Percentiles rank a stretch among this genome's conserved stretches.
Conservation (phyloP, 2,888 invertebrate genomes). For the Tetragnatha montana region DNA sequence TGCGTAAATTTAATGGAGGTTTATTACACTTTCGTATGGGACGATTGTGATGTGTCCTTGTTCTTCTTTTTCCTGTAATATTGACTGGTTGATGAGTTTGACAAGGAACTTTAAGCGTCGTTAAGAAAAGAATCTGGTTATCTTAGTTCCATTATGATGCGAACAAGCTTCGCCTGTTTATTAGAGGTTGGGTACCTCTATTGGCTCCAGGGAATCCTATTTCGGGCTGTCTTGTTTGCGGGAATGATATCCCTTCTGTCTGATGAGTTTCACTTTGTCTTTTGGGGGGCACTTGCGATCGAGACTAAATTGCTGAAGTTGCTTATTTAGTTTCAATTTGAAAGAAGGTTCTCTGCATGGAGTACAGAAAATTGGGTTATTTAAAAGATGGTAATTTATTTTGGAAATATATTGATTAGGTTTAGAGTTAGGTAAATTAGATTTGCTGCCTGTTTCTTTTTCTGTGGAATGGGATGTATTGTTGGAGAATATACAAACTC, state of each 20-base stretch:
- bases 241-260: not conserved
- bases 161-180: not conserved
- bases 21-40: slow-evolving; percentile 3
- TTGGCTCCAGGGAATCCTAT: not conserved
- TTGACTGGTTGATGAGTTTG: not conserved
- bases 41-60: not conserved
- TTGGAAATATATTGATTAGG: too few species aligned
- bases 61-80: slow-evolving; percentile 5
- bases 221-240: not conserved
- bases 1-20: slow-evolving; percentile 40
- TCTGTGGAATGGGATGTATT: too few species aligned
- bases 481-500: too few species aligned
- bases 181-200: not conserved
- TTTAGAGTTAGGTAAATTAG: too few species aligned
- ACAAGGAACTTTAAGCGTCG: not conserved
- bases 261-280: not conserved
- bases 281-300: not conserved
- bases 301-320: not conserved
- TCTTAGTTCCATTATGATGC: not conserved
- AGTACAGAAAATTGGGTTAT: too few species aligned
- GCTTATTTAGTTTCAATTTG: not conserved
- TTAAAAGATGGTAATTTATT: too few species aligned
- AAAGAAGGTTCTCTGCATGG: not conserved
- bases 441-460: too few species aligned
- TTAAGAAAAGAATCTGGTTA: not conserved